Conservation (phyloP, 2,888 invertebrate species). For the Nomada ferruginata region DNA sequence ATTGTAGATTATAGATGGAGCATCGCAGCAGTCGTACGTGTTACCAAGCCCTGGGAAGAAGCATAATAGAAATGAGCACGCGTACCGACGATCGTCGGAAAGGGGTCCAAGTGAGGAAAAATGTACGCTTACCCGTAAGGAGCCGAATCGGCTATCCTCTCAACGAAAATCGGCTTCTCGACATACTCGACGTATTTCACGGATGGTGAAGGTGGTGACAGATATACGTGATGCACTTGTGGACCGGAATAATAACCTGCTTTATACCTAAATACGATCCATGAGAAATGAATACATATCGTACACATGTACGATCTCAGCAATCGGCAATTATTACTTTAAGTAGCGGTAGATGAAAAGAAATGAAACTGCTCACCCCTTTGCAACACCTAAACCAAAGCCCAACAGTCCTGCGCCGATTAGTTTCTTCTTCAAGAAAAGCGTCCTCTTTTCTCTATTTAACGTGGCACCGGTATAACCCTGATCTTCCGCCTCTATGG, state of each 20-base stretch:
- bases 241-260: slow-evolving; percentile 77
- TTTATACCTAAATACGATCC: slow-evolving; percentile 74
- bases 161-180: slow-evolving; percentile 80
- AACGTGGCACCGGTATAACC: slow-evolving; percentile 57
- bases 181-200: slow-evolving; percentile 81
- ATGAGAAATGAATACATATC: not conserved
- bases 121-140: slow-evolving; percentile 40
- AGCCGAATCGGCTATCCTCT: slow-evolving; percentile 73
- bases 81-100: not conserved
- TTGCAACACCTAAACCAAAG: slow-evolving; percentile 79
- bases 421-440: slow-evolving; percentile 81
- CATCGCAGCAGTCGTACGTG: too few relatives aligned
- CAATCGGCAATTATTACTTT: not conserved
- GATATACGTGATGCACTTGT: slow-evolving; percentile 80
- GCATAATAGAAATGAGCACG: not conserved
- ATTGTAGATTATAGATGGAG: too few relatives aligned
- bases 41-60: slow-evolving; percentile 22
- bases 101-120: not conserved
- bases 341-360: not conserved
- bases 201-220: slow-evolving; percentile 75
- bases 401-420: slow-evolving; percentile 81
- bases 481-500: slow-evolving; percentile 1
- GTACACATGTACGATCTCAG: not conserved
- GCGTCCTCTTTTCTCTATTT: slow-evolving; percentile 77
- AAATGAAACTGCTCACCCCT: slow-evolving; percentile 74